Evolutionary conservation across 2,888 invertebrate genomes (phyloP).

Genomic region (Choristoneura rosaceana): DNA sequence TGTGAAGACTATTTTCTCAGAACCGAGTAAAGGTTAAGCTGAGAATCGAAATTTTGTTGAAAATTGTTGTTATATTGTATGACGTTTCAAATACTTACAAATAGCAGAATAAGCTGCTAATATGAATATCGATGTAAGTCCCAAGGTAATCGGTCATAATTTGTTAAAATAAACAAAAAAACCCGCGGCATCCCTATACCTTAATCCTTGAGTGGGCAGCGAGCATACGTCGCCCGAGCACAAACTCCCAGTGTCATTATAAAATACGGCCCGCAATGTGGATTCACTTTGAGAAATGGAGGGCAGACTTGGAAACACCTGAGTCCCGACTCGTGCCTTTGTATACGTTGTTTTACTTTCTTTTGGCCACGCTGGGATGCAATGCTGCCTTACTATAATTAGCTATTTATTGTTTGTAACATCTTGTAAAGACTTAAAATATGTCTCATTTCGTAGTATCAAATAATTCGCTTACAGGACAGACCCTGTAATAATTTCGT

Average conservation of each 20-base stretch:
- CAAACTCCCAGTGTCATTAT: constrained; percentile 79
- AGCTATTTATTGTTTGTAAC: constrained; percentile 6
- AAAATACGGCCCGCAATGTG: constrained; percentile 78
- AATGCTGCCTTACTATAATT: constrained; percentile 20
- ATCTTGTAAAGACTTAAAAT: background rate
- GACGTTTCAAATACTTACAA: too few relatives aligned
- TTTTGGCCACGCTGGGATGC: constrained; percentile 14
- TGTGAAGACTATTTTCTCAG: too few relatives aligned
- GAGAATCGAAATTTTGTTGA: too few relatives aligned
- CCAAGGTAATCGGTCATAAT: background rate
- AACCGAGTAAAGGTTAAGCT: too few relatives aligned
- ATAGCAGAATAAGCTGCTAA: too few relatives aligned
- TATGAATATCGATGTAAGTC: background rate
- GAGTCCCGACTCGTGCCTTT: constrained; percentile 60
- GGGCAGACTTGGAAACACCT: constrained; percentile 73
- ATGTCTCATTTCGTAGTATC: background rate
- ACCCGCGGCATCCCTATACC: constrained; percentile 58
- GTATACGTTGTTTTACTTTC: constrained; percentile 47
- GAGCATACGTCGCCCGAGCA: constrained; percentile 75
- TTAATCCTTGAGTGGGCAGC: constrained; percentile 79
- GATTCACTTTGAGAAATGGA: constrained; percentile 83
- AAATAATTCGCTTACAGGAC: background rate
- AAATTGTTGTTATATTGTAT: too few relatives aligned
- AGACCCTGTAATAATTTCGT: too few relatives aligned
- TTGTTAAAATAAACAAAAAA: background rate